Conservation (phyloP, 1,140 invertebrate genomes). For the Euura lappo region DNA sequence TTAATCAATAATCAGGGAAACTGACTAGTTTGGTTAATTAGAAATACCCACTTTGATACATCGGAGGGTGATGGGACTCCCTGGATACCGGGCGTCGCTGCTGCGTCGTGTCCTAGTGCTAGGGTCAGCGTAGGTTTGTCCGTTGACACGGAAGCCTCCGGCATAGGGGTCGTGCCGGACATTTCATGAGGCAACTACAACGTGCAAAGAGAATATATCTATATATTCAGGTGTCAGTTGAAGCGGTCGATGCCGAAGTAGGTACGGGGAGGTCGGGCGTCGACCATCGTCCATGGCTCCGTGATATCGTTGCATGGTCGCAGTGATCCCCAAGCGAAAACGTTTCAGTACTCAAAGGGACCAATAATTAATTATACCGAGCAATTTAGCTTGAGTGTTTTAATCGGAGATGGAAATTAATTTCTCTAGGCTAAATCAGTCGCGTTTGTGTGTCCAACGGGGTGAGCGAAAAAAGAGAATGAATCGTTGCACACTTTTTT, state of each 20-base stretch:
- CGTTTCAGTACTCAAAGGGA: not conserved
- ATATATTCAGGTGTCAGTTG: not conserved
- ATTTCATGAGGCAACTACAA: not conserved
- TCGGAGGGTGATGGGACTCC: not conserved
- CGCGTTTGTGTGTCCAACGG: too few species aligned
- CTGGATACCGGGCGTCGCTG: not conserved
- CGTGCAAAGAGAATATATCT: not conserved
- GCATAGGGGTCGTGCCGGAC: not conserved
- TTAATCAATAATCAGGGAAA: too few species aligned
- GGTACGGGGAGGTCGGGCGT: not conserved
- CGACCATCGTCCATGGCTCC: not conserved
- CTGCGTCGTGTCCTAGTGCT: slow-evolving; percentile 1
- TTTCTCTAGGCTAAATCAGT: too few species aligned
- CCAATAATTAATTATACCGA: not conserved
- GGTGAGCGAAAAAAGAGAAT: too few species aligned
- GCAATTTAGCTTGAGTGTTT: not conserved
- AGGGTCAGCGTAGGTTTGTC: not conserved
- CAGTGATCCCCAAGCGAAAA: not conserved
- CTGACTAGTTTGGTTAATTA: not conserved
- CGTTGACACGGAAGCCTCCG: slow-evolving; percentile 1
- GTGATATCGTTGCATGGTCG: not conserved
- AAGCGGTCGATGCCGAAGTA: too few species aligned
- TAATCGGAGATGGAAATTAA: too few species aligned
- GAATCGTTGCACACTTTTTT: too few species aligned
- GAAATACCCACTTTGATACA: not conserved